Percentiles rank a stretch among this genome's conserved stretches.
phyloP scores from a whole-genome alignment of 2,888 invertebrate species.

The Drosophila meridiana region DNA sequence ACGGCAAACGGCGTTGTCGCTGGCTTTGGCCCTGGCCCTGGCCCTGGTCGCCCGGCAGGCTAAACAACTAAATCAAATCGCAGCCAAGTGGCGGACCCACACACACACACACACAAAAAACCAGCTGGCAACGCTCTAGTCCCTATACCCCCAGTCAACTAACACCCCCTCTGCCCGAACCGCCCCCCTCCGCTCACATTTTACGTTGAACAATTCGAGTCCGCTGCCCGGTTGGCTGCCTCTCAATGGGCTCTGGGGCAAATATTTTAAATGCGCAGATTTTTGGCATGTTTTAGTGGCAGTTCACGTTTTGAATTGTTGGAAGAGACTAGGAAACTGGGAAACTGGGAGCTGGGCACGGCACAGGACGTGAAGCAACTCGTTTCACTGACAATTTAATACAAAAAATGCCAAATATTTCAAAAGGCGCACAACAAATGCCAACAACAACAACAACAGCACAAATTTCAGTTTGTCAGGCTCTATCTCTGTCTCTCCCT shows the following conservation, averaged over 20 bases:
- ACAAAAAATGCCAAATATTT: constrained; percentile 77
- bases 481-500: neutral
- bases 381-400: constrained; percentile 80
- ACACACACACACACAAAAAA: constrained; percentile 16
- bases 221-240: constrained; percentile 66
- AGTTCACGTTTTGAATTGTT: constrained; percentile 80
- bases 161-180: neutral
- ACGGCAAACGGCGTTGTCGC: constrained; percentile 3
- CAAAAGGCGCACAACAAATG: constrained; percentile 54
- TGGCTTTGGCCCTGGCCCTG: constrained; percentile 33
- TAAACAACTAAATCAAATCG: constrained; percentile 74
- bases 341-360: neutral
- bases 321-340: constrained; percentile 50
- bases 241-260: constrained; percentile 78
- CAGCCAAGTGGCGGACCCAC: constrained; percentile 61
- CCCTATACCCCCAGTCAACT: constrained; percentile 1
- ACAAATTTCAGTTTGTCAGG: constrained; percentile 49
- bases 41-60: constrained; percentile 43
- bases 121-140: constrained; percentile 49
- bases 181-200: neutral
- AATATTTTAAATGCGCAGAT: constrained; percentile 79
- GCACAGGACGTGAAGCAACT: constrained; percentile 38
- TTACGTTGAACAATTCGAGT: constrained; percentile 49
- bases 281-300: constrained; percentile 81
- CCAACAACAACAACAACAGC: constrained; percentile 7